Evolutionary conservation across 2,113 vertebrate genomes (phyloP).

Genomic region (Grammomys dolichurus): DNA sequence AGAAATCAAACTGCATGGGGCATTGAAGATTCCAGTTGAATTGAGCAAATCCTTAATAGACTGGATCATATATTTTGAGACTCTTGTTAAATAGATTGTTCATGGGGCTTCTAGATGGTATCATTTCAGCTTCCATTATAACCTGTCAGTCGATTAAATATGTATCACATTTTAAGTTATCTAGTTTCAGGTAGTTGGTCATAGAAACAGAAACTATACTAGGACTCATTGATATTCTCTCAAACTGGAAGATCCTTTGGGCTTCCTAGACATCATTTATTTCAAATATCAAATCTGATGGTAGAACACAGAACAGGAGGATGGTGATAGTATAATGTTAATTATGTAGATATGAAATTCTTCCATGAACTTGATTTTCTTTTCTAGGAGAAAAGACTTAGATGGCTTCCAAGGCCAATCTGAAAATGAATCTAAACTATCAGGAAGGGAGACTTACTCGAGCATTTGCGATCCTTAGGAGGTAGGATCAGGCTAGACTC

Average conservation of each 20-base stretch:
- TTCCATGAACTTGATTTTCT: background rate
- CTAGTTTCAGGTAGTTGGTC: background rate
- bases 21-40: background rate
- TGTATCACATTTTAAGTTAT: background rate
- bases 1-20: background rate
- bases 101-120: background rate
- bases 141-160: accelerated
- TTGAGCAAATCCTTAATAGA: background rate
- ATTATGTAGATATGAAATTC: background rate
- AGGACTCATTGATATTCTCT: background rate
- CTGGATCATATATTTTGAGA: background rate
- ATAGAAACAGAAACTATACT: background rate
- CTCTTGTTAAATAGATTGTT: background rate
- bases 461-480: accelerated
- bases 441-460: background rate
- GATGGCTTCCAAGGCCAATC: accelerated
- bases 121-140: background rate
- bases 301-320: background rate
- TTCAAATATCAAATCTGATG: background rate
- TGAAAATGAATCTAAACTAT: background rate
- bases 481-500: accelerated
- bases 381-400: background rate
- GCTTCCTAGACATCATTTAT: background rate
- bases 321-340: background rate
- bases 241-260: background rate